phyloP scores from a whole-genome alignment of 2,888 invertebrate genomes.

The Apocheima hispidaria region DNA sequence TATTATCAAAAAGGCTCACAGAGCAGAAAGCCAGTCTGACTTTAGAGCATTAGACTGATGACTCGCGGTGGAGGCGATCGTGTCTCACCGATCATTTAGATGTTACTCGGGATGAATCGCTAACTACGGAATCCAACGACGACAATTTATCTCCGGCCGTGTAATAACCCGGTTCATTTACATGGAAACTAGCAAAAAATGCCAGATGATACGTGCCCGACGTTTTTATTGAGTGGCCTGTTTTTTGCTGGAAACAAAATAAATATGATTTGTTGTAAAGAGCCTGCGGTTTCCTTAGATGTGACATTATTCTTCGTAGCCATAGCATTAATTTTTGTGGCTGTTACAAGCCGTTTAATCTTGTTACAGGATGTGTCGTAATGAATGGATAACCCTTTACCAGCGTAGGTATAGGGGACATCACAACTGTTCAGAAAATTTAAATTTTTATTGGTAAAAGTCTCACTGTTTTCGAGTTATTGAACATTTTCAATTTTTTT shows the following conservation, averaged over 20 bases:
- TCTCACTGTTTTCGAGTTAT: too few species aligned
- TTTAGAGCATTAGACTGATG: constrained; percentile 49
- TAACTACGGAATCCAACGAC: constrained; percentile 28
- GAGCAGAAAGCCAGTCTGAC: too few species aligned
- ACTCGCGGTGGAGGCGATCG: constrained; percentile 41
- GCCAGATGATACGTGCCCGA: constrained; percentile 35
- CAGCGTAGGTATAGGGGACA: too few species aligned
- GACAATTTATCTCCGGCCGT: constrained; percentile 36
- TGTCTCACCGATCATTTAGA: constrained; percentile 50
- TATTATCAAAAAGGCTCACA: too few species aligned
- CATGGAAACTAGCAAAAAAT: constrained; percentile 46
- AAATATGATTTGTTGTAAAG: constrained; percentile 17
- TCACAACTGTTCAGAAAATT: too few species aligned
- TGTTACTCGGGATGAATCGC: constrained; percentile 44
- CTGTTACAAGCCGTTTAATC: background rate
- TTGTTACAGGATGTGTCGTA: too few species aligned
- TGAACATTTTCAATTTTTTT: too few species aligned
- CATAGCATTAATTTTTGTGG: constrained; percentile 11
- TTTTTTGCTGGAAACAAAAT: constrained; percentile 21
- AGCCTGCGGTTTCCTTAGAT: constrained; percentile 13
- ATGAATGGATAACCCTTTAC: too few species aligned
- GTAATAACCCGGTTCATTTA: constrained; percentile 41
- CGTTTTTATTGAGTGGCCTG: constrained; percentile 27
- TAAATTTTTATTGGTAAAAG: too few species aligned
- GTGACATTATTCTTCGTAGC: constrained; percentile 8